Base-by-base conservation (phyloP, 2,888 invertebrate genomes). In the Amphipoea oculea region DNA sequence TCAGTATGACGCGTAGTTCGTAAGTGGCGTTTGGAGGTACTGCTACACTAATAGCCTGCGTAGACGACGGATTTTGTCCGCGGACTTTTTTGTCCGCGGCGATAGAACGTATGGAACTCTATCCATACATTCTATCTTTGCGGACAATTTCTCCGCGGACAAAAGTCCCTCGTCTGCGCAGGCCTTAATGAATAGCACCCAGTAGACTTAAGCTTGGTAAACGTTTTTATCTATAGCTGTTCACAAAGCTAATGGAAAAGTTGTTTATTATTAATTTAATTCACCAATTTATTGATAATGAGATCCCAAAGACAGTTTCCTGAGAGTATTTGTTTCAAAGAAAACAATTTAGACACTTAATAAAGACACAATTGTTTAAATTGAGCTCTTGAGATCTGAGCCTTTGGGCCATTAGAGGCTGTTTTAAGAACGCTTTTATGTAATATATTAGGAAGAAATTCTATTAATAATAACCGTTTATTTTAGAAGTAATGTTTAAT, bases 341-440 rank as follows among this genome's bases (percentile, higher is more conserved):
- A 75, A 69, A 85, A 88, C 77, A 77, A 86, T 70, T 74, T 67
- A 42, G 62, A 71, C 60, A 66, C 71, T 74, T 74, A 60, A 67
- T 81, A 74, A 48, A 54, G 62, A 60, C 62, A 51, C 45, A 69
- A 42, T 80, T 75, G 76, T 81, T 85, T 75, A 78, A 62, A 85
- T 67, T 69, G 74, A 77, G 74, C 63, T 60, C 66, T 70, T 65
- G 65, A 29, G 29, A 29, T 29, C 29, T 29, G 29, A 29, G 29
- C 69, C 76, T 62, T 20, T n/a, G 17, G 20, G 62, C 62, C 77
- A 86, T 88, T 86, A 86, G n/a, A 29, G 57, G 45, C 73, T 86
- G 79, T 86, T 86, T 86, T 79, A 40, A 68, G 7, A 81, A 76
- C 65, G 84, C 73, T 77, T 76, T 66, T 29, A 29, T 29, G 67